A percentile compares a stretch with the other conserved stretches of the same genome.
Evolutionary conservation across 2,888 invertebrate genomes (phyloP).

Genomic region (Acanthoscelides obtectus): DNA sequence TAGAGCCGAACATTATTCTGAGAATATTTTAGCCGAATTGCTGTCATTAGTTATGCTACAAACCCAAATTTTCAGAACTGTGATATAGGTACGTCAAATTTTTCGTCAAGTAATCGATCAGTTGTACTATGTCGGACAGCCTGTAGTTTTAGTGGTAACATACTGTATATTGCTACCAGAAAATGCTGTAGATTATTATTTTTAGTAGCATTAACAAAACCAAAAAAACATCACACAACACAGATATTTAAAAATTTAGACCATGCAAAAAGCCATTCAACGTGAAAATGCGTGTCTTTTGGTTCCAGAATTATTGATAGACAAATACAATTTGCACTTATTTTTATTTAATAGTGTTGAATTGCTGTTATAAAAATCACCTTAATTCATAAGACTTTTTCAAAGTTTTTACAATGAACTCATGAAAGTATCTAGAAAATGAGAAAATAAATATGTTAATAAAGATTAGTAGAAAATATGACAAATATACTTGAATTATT

Average conservation of each 20-base stretch:
- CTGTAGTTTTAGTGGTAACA: no score
- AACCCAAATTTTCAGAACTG: no score
- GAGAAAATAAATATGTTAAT: slow-evolving; percentile 20
- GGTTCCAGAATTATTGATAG: neutral
- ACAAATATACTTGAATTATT: neutral
- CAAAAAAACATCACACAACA: neutral
- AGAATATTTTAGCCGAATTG: no score
- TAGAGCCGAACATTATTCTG: no score
- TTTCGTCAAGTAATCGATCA: no score
- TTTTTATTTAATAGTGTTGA: neutral
- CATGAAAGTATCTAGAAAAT: slow-evolving; percentile 37
- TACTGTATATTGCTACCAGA: no score
- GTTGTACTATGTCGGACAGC: no score
- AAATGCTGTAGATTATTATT: no score
- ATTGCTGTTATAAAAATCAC: slow-evolving; percentile 19
- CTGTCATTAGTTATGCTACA: no score
- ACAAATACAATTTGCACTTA: neutral
- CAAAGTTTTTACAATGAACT: slow-evolving; percentile 28
- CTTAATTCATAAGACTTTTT: slow-evolving; percentile 25
- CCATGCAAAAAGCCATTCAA: neutral
- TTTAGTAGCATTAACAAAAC: neutral
- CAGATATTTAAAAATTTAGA: neutral
- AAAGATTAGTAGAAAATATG: neutral
- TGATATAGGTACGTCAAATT: no score
- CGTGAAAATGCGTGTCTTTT: neutral